Conservation (phyloP, 2,113 vertebrate species). For the Bos taurus region DNA sequence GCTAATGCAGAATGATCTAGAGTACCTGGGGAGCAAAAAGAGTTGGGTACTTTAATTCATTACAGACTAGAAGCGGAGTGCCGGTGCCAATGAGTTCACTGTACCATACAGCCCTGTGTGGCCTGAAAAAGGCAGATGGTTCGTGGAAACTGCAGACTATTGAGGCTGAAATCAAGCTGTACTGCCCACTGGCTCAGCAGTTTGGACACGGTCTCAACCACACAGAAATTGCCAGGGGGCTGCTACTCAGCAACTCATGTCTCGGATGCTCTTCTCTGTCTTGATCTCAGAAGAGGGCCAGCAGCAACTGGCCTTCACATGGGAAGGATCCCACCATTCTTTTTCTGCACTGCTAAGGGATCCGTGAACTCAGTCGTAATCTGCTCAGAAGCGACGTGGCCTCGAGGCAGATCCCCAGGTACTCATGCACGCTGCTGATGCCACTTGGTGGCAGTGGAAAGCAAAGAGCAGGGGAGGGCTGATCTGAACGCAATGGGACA, state of each 20-base stretch:
- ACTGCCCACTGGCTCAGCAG: not conserved
- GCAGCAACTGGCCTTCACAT: not conserved
- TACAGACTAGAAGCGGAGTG: not conserved
- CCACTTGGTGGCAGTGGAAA: not conserved
- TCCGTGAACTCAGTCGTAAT: not conserved
- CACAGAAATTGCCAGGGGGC: not conserved
- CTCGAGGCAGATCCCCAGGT: not conserved
- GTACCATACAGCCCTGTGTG: not conserved
- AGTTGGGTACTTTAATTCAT: not conserved
- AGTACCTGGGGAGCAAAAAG: not conserved
- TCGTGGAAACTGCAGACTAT: not conserved
- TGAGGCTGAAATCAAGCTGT: not conserved
- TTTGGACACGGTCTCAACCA: not conserved
- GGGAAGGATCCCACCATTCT: not conserved
- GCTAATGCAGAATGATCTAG: not conserved
- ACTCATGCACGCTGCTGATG: accelerated
- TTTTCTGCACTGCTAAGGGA: not conserved
- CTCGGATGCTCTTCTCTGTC: not conserved
- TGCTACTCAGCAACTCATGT: not conserved
- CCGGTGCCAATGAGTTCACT: not conserved
- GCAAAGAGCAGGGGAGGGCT: not conserved
- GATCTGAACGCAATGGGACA: not conserved
- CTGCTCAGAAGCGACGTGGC: not conserved
- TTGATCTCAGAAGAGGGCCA: too few relatives aligned
- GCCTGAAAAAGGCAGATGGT: not conserved